Evolutionary conservation across 37 sponge, comb jelly and placozoan species (phyloP).

Genomic region (Geodia barretti): DNA sequence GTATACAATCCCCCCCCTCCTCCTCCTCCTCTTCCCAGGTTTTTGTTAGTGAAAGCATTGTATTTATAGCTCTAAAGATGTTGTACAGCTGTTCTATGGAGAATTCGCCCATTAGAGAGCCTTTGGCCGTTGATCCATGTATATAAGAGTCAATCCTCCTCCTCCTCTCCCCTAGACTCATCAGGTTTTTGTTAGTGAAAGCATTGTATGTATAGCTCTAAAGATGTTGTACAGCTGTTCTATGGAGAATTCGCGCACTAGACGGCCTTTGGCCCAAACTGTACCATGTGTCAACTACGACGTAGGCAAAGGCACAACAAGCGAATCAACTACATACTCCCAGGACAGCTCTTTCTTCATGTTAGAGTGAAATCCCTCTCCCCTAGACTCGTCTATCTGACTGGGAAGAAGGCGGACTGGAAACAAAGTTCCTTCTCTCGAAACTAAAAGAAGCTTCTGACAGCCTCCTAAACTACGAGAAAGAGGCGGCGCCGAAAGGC

Average conservation of each 20-base stretch:
- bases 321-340: background rate
- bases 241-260: too few species aligned
- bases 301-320: too few species aligned
- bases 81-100: too few species aligned
- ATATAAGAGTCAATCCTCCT: background rate
- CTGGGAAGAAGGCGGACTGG: conserved; percentile 61
- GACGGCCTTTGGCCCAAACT: too few species aligned
- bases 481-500: conserved; percentile 28
- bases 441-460: conserved; percentile 28
- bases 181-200: background rate
- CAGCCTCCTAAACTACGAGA: conserved; percentile 20
- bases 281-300: too few species aligned
- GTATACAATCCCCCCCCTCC: background rate
- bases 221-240: too few species aligned
- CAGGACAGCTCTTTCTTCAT: too few species aligned
- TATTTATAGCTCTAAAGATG: too few species aligned
- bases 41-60: too few species aligned
- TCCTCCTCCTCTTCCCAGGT: background rate
- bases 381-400: conserved; percentile 57
- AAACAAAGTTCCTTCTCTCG: conserved; percentile 25
- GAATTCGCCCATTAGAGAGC: too few species aligned
- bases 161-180: background rate
- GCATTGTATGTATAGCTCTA: too few species aligned
- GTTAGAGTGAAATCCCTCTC: background rate
- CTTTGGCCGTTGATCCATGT: too few species aligned